Conservation (phyloP, 2,113 vertebrate species). For the Thunnus maccoyii region DNA sequence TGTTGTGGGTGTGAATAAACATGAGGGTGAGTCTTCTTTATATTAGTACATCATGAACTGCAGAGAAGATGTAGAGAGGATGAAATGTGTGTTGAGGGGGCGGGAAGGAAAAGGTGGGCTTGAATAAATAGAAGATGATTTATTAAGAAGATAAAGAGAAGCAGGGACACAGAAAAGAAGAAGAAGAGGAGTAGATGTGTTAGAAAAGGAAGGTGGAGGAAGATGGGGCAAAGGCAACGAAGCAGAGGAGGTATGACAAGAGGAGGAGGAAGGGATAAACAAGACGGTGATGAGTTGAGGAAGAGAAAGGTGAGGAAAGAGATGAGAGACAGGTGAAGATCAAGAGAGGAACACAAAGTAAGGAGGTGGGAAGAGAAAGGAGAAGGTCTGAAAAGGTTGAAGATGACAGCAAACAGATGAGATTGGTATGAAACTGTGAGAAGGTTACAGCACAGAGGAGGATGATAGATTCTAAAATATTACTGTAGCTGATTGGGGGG, state of each 20-base stretch:
- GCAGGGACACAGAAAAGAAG: not conserved
- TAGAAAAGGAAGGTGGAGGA: not conserved
- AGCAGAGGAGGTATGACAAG: not conserved
- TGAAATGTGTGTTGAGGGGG: not conserved
- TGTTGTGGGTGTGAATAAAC: conserved; percentile 41
- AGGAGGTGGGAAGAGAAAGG: too few species aligned
- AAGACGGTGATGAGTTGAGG: not conserved
- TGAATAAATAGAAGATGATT: conserved; percentile 25
- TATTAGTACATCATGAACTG: not conserved
- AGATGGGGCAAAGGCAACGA: too few species aligned
- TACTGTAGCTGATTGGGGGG: too few species aligned
- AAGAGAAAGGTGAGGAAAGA: not conserved
- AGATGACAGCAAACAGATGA: too few species aligned
- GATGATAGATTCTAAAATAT: too few species aligned
- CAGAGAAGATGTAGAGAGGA: conserved; percentile 14
- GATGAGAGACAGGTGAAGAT: not conserved
- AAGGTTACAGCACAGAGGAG: too few species aligned
- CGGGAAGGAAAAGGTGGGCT: not conserved
- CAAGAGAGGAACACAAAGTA: too few species aligned
- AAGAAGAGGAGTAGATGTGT: not conserved
- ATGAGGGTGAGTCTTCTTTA: conserved; percentile 33
- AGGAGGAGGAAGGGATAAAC: not conserved
- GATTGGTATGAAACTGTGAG: too few species aligned
- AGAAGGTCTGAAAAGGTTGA: too few species aligned
- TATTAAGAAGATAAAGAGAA: conserved; percentile 15